A percentile compares a stretch with the other conserved stretches of the same genome.
phyloP scores from a whole-genome alignment of 2,888 invertebrate genomes.

The Stenichneumon culpator region DNA sequence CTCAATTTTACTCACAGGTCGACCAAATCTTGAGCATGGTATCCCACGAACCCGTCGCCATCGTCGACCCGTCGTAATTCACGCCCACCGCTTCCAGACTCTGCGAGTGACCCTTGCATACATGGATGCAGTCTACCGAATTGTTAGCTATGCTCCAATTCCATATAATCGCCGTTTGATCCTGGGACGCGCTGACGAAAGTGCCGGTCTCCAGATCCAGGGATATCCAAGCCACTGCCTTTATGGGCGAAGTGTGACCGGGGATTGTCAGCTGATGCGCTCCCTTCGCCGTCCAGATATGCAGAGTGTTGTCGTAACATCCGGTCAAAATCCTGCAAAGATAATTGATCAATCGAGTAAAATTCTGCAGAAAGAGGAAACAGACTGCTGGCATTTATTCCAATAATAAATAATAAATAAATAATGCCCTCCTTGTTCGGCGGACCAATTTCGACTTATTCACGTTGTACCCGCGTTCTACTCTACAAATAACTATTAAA shows the following conservation, averaged over 20 bases:
- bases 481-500: too few species aligned
- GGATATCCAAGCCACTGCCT: slow-evolving; percentile 95
- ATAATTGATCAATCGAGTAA: background rate
- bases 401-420: background rate
- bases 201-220: slow-evolving; percentile 88
- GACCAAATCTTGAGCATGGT: slow-evolving; percentile 97
- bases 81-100: slow-evolving; percentile 95
- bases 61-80: slow-evolving; percentile 88
- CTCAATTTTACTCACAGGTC: slow-evolving; percentile 86
- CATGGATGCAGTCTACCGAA: slow-evolving; percentile 92
- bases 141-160: slow-evolving; percentile 92
- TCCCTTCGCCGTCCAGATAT: slow-evolving; percentile 95
- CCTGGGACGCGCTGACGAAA: slow-evolving; percentile 95
- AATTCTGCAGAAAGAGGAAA: background rate
- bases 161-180: slow-evolving; percentile 96
- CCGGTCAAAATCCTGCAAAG: slow-evolving; percentile 93
- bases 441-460: too few species aligned
- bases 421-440: background rate
- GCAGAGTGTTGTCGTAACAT: slow-evolving; percentile 96
- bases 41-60: slow-evolving; percentile 97
- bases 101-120: slow-evolving; percentile 96
- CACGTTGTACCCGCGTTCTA: too few species aligned
- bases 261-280: slow-evolving; percentile 93
- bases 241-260: slow-evolving; percentile 95
- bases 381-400: background rate